These are phyloP conservation scores for Cerastis rubricosa DNA, from an alignment of 2,888 invertebrate species.

Conservation along the genomic window DNA sequence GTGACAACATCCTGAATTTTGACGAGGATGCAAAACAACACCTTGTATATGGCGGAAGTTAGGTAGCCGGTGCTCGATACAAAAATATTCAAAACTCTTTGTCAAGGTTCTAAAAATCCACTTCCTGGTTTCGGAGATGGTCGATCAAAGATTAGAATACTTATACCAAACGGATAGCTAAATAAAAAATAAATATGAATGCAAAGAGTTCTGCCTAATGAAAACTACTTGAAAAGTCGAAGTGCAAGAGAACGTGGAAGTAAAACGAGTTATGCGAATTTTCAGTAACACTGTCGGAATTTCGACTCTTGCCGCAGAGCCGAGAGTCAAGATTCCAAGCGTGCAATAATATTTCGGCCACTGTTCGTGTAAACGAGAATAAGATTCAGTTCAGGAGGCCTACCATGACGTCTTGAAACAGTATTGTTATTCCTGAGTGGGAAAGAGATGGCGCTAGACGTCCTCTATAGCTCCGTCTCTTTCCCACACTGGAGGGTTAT, in stretches of 20 bases:
- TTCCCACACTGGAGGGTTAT: too few relatives aligned
- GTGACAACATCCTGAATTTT: too few relatives aligned
- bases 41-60: too few relatives aligned
- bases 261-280: neutral
- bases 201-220: slow-evolving; percentile 6
- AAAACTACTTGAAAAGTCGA: slow-evolving; percentile 10
- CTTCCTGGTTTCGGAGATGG: neutral
- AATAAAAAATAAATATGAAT: neutral
- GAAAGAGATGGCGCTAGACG: too few relatives aligned
- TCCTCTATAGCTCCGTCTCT: too few relatives aligned
- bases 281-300: neutral
- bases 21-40: too few relatives aligned
- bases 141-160: too few relatives aligned
- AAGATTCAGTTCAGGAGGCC: neutral
- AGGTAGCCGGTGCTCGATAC: too few relatives aligned
- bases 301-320: neutral
- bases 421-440: too few relatives aligned
- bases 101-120: neutral
- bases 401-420: too few relatives aligned
- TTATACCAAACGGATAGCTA: too few relatives aligned
- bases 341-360: neutral
- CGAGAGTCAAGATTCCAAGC: neutral
- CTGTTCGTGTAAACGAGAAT: neutral
- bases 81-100: neutral
- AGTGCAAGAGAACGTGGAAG: slow-evolving; percentile 9